Conservation (phyloP, 2,113 vertebrate species). For the Athene cunicularia region DNA sequence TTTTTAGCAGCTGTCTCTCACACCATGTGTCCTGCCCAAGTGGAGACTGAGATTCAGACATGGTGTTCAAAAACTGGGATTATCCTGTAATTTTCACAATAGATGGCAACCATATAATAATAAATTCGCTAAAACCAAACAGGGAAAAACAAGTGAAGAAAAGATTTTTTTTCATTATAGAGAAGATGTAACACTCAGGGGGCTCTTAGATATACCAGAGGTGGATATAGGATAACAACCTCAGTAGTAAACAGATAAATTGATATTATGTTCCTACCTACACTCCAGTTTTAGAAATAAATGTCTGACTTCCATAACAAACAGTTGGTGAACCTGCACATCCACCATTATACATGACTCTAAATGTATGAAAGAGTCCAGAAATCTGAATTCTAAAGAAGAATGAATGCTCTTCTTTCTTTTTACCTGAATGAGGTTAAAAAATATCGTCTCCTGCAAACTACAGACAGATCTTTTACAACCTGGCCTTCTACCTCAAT, state of each 20-base stretch:
- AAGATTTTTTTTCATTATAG: neutral
- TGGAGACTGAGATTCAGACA: conserved; percentile 43
- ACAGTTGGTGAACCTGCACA: neutral
- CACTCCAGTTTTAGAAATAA: neutral
- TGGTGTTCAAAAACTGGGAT: conserved; percentile 46
- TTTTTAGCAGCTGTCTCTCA: conserved; percentile 71
- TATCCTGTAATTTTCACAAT: conserved; percentile 41
- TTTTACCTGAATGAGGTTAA: neutral
- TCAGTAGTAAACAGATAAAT: neutral
- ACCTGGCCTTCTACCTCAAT: neutral
- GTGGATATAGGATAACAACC: neutral
- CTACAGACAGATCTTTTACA: neutral
- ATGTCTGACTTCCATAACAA: neutral
- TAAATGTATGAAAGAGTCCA: neutral
- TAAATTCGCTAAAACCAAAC: conserved; percentile 3
- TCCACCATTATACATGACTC: neutral
- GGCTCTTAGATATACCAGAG: neutral
- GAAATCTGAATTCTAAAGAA: neutral
- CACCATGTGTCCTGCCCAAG: conserved; percentile 62
- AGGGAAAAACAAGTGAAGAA: conserved; percentile 10
- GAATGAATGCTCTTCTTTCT: neutral
- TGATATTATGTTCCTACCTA: neutral
- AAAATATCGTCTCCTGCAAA: neutral
- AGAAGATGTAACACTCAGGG: neutral
- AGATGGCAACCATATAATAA: neutral